Conservation (phyloP, 2,113 vertebrate species). For the Cololabis saira region DNA sequence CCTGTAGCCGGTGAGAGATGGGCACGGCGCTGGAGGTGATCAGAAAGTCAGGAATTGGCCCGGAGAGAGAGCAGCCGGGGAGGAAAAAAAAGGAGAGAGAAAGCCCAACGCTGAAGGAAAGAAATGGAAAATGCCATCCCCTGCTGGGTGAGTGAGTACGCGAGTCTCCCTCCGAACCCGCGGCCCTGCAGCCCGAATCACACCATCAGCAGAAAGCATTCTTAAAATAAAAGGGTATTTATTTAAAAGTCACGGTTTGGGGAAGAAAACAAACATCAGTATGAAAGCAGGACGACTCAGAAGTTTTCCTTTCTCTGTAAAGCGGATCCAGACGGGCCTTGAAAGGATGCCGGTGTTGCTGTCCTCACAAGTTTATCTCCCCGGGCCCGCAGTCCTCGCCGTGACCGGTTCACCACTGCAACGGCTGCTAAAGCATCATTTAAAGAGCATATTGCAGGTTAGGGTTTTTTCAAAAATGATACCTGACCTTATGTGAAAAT, state of each 20-base stretch:
- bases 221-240: conserved; percentile 41
- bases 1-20: conserved; percentile 56
- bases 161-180: conserved; percentile 44
- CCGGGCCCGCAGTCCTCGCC: conserved; percentile 27
- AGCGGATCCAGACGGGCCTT: conserved; percentile 12
- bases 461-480: too few relatives aligned
- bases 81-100: neutral
- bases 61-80: conserved; percentile 60
- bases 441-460: too few relatives aligned
- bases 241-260: conserved; percentile 37
- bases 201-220: conserved; percentile 52
- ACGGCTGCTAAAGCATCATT: conserved; percentile 39
- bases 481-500: too few relatives aligned
- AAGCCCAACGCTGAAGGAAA: conserved; percentile 55
- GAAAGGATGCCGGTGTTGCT: conserved; percentile 27
- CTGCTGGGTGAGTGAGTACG: conserved; percentile 68
- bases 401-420: conserved; percentile 41
- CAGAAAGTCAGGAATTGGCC: conserved; percentile 70
- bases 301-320: conserved; percentile 40
- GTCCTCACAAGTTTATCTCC: conserved; percentile 51
- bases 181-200: conserved; percentile 36
- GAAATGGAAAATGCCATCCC: conserved; percentile 67
- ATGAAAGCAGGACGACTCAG: conserved; percentile 15
- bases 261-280: conserved; percentile 3
- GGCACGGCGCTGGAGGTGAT: conserved; percentile 59